Base-by-base conservation (phyloP, 37 sponge, comb jelly and placozoan genomes). In the Spongilla lacustris region DNA sequence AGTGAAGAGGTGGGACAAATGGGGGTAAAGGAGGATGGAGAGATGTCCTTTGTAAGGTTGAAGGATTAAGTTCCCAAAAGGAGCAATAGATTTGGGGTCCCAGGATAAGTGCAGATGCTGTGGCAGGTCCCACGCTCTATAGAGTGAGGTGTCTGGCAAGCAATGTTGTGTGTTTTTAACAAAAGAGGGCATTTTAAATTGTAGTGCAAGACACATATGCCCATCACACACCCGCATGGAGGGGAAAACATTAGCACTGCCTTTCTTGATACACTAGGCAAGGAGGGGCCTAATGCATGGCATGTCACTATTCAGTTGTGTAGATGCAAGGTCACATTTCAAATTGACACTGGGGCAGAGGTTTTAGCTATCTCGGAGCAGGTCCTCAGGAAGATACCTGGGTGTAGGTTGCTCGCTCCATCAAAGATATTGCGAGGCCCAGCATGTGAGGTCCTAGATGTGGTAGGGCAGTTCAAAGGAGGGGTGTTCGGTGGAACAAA, bases 131-230 rank as follows among this genome's bases (percentile, higher is more conserved):
- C 58, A 58, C 58, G 19, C 58, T 8, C n/a, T n/a, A n/a, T n/a
- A 72, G 30, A 32, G 73, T 24, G 73, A 72, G 31, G 17, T 85
- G 85, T n/a, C 78, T 71, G 14, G 85, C 78, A 1, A 76, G 70
- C 13, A 73, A 85, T n/a, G 78, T 34, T 36, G 73, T 35, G 25
- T 85, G 85, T 33, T 77, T 76, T 32, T 48, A 23, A 77, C 0
- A 77, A 77, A 41, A 85, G 36, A 24, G 85, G 85, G 28, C 85
- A 85, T 49, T 77, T 46, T 70, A 75, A 66, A 28, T 67, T 78
- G 2, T 71, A 77, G 58, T 58, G 58, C 11, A 8, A 58, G 58
- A 58, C 58, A 14, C 58, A 14, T 58, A 14, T 58, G 19, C 19
- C 58, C 58, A 58, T 58, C 58, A 6, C 58, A 58, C 58, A 46